Percentiles rank a stretch among this genome's conserved stretches.
phyloP scores from a whole-genome alignment of 2,888 invertebrate species.

The Hymenopus coronatus region DNA sequence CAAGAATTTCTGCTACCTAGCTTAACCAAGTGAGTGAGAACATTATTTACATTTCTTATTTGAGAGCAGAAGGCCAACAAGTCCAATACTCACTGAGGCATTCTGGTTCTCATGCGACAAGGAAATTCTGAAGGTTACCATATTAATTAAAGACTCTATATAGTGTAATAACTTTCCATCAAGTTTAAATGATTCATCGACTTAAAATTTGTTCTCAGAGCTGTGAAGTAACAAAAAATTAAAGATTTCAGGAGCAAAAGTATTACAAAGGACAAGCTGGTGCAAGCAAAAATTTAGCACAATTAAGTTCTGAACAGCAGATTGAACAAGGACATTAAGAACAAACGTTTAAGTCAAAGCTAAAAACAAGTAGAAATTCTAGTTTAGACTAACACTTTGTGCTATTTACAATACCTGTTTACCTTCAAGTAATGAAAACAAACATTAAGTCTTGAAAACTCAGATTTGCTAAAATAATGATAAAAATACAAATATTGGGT shows the following conservation, averaged over 20 bases:
- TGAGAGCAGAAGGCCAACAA: too few relatives aligned
- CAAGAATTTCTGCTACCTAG: too few relatives aligned
- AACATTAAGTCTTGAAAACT: neutral
- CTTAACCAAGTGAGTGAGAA: too few relatives aligned
- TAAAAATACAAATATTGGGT: neutral
- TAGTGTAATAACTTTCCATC: neutral
- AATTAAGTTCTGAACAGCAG: neutral
- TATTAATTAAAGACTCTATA: too few relatives aligned
- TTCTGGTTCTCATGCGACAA: too few relatives aligned
- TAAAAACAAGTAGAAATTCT: neutral
- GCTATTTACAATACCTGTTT: neutral
- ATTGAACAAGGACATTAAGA: neutral
- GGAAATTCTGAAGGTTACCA: too few relatives aligned
- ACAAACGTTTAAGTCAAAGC: neutral
- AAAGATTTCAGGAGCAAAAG: neutral
- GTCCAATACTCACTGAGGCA: too few relatives aligned
- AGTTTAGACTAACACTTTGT: neutral
- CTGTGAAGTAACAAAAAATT: neutral
- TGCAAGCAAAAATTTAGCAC: too few relatives aligned
- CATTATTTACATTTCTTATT: too few relatives aligned
- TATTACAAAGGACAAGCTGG: neutral
- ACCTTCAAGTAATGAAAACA: neutral
- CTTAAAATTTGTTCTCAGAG: neutral
- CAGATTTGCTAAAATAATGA: neutral
- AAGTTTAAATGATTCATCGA: neutral